Percentiles rank a stretch among this genome's conserved stretches.
These are phyloP conservation scores for Drosophila busckii DNA, from an alignment of 1,140 invertebrate species.

Conservation along the genomic window DNA sequence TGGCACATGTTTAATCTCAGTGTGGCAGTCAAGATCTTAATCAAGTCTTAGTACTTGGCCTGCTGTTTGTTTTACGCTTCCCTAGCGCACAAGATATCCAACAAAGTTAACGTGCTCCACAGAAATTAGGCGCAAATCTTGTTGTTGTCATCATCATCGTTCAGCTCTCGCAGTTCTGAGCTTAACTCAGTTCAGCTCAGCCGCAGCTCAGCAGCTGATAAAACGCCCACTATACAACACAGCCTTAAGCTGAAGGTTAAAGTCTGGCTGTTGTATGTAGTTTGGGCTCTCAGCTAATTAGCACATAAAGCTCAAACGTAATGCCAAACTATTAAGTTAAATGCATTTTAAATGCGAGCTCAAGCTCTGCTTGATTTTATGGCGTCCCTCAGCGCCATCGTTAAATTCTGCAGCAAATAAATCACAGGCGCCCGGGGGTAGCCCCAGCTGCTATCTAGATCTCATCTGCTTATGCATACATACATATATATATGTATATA, in stretches of 20 bases:
- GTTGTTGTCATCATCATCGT: conserved; percentile 32
- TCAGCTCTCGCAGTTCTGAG: neutral
- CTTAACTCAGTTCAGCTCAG: neutral
- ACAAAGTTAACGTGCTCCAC: conserved; percentile 58
- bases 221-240: neutral
- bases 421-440: conserved; percentile 40
- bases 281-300: conserved; percentile 52
- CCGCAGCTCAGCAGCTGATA: neutral
- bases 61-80: conserved; percentile 32
- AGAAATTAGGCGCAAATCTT: conserved; percentile 73
- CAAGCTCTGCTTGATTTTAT: conserved; percentile 39
- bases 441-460: too few relatives aligned
- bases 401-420: conserved; percentile 63
- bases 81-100: conserved; percentile 43
- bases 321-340: conserved; percentile 65
- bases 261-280: neutral
- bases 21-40: conserved; percentile 65
- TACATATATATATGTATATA: conserved; percentile 3
- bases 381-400: conserved; percentile 55
- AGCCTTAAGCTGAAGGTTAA: neutral
- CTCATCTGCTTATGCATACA: conserved; percentile 1
- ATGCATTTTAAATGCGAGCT: conserved; percentile 64
- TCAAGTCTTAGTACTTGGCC: conserved; percentile 48
- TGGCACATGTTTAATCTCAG: conserved; percentile 63
- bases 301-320: conserved; percentile 62